phyloP scores from a whole-genome alignment of 1,140 invertebrate species.

The Contarinia nasturtii region DNA sequence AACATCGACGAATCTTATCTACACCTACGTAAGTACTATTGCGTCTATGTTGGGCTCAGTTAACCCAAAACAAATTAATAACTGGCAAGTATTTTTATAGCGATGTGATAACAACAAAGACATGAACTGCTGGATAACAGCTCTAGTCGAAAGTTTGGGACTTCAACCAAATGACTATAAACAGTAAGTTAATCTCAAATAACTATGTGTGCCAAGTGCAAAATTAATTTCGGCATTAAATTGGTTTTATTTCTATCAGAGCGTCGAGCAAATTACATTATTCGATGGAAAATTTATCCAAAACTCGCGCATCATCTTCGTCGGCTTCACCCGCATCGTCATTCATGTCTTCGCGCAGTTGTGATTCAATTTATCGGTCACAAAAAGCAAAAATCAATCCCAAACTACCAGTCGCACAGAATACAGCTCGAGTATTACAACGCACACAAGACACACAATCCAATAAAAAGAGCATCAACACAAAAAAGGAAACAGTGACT shows the following conservation, averaged over 20 bases:
- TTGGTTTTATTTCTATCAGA: no score
- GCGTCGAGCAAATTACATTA: background rate
- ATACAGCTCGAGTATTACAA: constrained; percentile 6
- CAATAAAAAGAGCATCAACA: no score
- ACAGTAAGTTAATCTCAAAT: background rate
- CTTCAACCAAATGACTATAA: background rate
- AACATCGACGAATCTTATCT: constrained; percentile 7
- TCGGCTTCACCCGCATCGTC: background rate
- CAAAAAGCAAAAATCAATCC: background rate
- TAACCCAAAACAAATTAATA: background rate
- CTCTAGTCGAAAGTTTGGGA: constrained; percentile 6
- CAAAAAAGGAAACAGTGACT: no score
- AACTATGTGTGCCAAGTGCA: background rate
- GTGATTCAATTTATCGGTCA: constrained; percentile 2
- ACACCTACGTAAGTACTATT: constrained; percentile 7
- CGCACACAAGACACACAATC: background rate
- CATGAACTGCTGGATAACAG: constrained; percentile 9
- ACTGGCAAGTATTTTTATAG: constrained; percentile 2
- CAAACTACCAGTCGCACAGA: constrained; percentile 4
- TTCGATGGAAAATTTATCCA: background rate
- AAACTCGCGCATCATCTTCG: background rate
- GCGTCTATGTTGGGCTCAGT: background rate
- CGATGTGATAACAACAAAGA: constrained; percentile 9
- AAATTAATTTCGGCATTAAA: no score
- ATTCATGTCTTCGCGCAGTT: constrained; percentile 2